These are phyloP conservation scores for Catostomus latipinnis DNA, from an alignment of 2,797 vertebrate species.

Conservation along the genomic window DNA sequence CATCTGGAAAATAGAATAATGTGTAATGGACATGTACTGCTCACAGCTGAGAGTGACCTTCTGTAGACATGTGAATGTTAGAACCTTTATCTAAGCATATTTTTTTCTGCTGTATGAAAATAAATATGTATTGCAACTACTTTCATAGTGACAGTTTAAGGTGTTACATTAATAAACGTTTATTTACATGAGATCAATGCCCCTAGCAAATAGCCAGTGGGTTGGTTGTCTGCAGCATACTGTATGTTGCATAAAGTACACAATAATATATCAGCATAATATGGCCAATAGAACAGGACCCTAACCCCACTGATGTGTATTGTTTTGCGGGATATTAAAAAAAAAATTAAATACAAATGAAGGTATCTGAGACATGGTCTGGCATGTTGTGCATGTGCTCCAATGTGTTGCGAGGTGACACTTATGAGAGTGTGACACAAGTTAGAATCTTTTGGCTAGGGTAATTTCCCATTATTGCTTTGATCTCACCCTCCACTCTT, in stretches of 20 bases:
- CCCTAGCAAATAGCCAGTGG: no score
- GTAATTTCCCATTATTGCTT: no score
- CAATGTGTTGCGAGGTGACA: no score
- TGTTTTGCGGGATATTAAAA: background rate
- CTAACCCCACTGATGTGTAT: background rate
- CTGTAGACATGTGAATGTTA: background rate
- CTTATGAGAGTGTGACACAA: no score
- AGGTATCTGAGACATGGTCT: no score
- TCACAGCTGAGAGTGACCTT: constrained; percentile 4
- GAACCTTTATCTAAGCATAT: background rate
- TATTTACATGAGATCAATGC: background rate
- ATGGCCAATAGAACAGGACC: background rate
- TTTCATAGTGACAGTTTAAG: background rate
- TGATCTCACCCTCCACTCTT: no score
- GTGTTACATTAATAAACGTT: background rate
- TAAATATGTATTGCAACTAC: background rate
- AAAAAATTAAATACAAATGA: no score
- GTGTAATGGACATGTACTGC: background rate
- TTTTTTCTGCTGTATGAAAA: no score
- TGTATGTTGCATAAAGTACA: background rate
- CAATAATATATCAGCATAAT: background rate
- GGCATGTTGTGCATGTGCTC: no score
- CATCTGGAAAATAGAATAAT: constrained; percentile 15
- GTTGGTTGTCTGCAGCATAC: no score
- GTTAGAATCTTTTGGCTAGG: no score